Conservation (phyloP, 2,888 invertebrate species). For the Dimorphilus gyrociliatus region DNA sequence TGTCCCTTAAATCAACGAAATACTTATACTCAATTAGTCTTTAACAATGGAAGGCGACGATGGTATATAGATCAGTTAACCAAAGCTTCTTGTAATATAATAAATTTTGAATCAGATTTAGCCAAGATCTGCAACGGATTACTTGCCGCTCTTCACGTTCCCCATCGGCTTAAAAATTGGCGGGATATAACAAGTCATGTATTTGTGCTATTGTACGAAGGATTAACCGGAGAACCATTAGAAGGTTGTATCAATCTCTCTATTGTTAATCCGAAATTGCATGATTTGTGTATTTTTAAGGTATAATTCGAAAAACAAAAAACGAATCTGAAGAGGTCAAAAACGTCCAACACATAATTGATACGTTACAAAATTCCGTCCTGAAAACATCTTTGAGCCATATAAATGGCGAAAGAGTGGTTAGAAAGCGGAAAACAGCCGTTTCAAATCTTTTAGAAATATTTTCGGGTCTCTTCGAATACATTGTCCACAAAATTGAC, state of each 20-base stretch:
- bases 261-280: neutral
- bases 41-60: too few relatives aligned
- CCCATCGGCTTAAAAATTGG: constrained; percentile 14
- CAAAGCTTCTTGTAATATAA: too few relatives aligned
- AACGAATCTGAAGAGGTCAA: constrained; percentile 22
- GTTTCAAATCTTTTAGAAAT: constrained; percentile 31
- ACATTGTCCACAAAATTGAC: constrained; percentile 29
- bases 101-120: constrained; percentile 12
- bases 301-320: neutral
- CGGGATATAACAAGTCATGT: constrained; percentile 23
- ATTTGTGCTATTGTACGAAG: constrained; percentile 31
- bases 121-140: constrained; percentile 23
- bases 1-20: too few relatives aligned
- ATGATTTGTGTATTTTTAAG: neutral
- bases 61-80: too few relatives aligned
- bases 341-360: constrained; percentile 31
- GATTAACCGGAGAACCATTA: constrained; percentile 28
- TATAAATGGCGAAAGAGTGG: constrained; percentile 26
- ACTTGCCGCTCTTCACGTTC: constrained; percentile 23
- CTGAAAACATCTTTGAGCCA: constrained; percentile 33
- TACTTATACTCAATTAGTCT: too few relatives aligned
- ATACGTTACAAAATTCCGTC: constrained; percentile 28
- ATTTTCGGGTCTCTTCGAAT: constrained; percentile 29
- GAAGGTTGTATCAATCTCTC: constrained; percentile 13
- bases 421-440: constrained; percentile 19